These are phyloP conservation scores for Drosophila oshimai DNA, from an alignment of 1,140 invertebrate genomes.

Conservation along the genomic window DNA sequence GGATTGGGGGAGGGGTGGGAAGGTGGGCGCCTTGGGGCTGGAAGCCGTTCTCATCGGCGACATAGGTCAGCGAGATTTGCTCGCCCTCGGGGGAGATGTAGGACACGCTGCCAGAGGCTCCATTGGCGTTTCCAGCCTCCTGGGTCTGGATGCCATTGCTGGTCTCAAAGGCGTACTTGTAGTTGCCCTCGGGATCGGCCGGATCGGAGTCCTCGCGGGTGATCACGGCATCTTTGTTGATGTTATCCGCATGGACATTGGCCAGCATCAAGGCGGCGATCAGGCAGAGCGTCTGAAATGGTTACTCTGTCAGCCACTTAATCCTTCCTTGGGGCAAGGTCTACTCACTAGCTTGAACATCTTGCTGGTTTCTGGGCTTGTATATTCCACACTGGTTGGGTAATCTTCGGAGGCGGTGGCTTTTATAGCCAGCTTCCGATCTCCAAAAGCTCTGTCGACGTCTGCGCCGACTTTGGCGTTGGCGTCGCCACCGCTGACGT, in stretches of 20 bases:
- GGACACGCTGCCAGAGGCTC: constrained; percentile 20
- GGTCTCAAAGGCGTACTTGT: constrained; percentile 28
- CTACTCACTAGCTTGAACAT: constrained; percentile 82
- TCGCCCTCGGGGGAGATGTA: constrained; percentile 68
- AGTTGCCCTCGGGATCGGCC: constrained; percentile 67
- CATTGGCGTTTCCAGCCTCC: constrained; percentile 61
- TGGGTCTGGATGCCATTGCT: constrained; percentile 70
- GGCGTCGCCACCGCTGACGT: constrained; percentile 38
- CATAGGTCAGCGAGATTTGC: constrained; percentile 72
- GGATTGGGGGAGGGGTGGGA: constrained; percentile 83
- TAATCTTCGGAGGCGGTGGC: constrained; percentile 46
- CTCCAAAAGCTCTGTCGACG: not conserved
- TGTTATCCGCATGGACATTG: constrained; percentile 67
- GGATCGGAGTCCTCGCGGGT: constrained; percentile 19
- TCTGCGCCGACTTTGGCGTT: constrained; percentile 21
- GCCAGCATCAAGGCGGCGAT: constrained; percentile 61
- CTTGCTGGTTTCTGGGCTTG: constrained; percentile 61
- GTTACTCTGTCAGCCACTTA: not conserved
- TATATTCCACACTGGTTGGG: constrained; percentile 72
- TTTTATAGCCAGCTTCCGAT: constrained; percentile 53
- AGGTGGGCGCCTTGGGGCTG: constrained; percentile 83
- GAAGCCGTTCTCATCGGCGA: constrained; percentile 84
- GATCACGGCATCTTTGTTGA: constrained; percentile 59
- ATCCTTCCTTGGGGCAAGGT: not conserved
- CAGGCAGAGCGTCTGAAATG: constrained; percentile 59